Base-by-base conservation (phyloP, 2,113 vertebrate species). In the Limanda limanda region DNA sequence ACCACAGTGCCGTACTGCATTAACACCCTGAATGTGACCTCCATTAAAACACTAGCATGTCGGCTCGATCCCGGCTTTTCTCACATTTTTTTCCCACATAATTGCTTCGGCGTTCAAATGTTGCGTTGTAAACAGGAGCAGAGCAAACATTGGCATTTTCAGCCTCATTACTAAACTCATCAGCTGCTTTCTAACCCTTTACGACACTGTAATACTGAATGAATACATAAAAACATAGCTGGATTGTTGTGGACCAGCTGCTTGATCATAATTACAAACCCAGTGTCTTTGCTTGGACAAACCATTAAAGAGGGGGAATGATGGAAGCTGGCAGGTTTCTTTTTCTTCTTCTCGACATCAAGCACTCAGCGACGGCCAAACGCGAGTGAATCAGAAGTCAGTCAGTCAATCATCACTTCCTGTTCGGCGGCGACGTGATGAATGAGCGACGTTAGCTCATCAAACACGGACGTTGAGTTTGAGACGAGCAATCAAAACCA, bases 191-290 rank as follows among this genome's bases (percentile, higher is more conserved):
- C 6, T 31, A 31, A 31, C 31, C 31, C 31, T 31, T 31, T 7
- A 31, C 31, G 31, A 31, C 31, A 31, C 4, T 1, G 31, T 31
- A 31, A 31, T 31, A 5, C 31, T 7, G 31, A 31, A 31, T 31
- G 31, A 31, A 31, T 18, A 31, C 27, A 27, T 5, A 31, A 57
- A 56, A 59, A 18, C 45, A 15, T 54, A 54, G 8, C 20, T 54
- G 20, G 51, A 8, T 54, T 54, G 5, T n/a, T 52, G 51, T n/a
- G 3, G 47, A 52, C 59, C 82, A 77, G 72, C 25, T 77, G 75
- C 14, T 68, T 67, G 56, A 67, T 80, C 76, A 52, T 78, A 82
- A 78, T 87, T 82, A 81, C 61, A 72, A 65, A 70, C 76, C 79
- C 69, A 20, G 18, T 57, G 74, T 45, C 24, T 67, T 68, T 77